A percentile compares a stretch with the other conserved stretches of the same genome.
Conservation (phyloP, 2,113 vertebrate species). For the Ophthalmolycus amberensis region DNA sequence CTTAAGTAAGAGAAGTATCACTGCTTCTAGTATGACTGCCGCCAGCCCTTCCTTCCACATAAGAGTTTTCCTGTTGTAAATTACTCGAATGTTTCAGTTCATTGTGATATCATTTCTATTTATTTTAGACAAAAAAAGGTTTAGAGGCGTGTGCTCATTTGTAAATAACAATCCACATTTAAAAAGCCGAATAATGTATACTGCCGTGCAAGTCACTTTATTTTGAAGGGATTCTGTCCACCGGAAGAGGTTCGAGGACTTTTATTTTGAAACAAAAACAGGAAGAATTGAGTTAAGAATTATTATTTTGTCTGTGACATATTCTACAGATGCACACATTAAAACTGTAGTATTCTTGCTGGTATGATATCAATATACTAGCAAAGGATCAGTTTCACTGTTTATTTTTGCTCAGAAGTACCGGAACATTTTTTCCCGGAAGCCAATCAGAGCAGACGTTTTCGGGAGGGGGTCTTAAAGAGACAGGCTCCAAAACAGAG, state of each 20-base stretch:
- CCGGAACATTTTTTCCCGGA: no score
- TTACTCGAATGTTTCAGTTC: not conserved
- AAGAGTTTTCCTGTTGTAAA: not conserved
- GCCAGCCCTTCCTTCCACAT: not conserved
- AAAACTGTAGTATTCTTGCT: no score
- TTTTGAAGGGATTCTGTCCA: not conserved
- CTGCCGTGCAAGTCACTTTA: not conserved
- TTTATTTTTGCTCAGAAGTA: no score
- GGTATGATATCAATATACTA: no score
- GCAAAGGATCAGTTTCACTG: no score
- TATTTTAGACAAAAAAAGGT: not conserved
- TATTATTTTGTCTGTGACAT: no score
- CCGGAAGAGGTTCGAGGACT: no score
- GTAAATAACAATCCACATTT: not conserved
- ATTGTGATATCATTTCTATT: not conserved
- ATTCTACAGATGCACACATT: no score
- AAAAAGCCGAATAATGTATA: not conserved
- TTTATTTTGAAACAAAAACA: no score
- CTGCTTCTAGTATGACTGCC: no score
- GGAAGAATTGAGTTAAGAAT: no score
- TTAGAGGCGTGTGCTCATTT: not conserved
- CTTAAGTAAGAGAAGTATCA: not conserved
- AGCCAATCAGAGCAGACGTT: no score
- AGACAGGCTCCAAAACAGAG: not conserved
- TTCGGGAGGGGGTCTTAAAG: not conserved